Base-by-base conservation (phyloP, 53 echinoderm and acorn worm species). In the Echinometra lucunter region DNA sequence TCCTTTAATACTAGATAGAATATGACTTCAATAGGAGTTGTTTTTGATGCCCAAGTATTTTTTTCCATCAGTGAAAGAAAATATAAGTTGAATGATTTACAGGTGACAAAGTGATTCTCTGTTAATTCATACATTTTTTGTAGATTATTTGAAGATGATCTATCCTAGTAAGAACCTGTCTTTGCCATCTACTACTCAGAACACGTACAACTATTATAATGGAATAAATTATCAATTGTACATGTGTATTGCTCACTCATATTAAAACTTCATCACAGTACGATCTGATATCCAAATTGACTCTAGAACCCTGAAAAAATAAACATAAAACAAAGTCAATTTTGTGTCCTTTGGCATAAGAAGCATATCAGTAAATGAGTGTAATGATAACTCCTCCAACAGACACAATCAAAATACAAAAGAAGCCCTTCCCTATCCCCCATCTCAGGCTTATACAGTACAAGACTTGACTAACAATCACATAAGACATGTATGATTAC, bases 261-360 rank as follows among this genome's bases (percentile, higher is more conserved):
- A 85, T 85, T 85, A 28, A 15, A 47, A 16, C 8, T 85, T 85
- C 47, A 49, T 44, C 40, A 47, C 3, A 49, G 85, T 23, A 13
- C 11, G 13, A 47, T 49, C 12, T 85, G 49, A 45, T 47, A 85
- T 49, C 85, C 85, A 85, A 85, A 47, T 47, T 49, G 85, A 49
- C 47, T 47, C 85, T 28, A 49, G 45, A 85, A 85, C 85, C 85
- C 85, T 85, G 85, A 85, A 47, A 85, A 42, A 12, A 78, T 0
- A 82, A 82, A 49, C 27, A 78, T 42, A 85, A 85, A 81, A 85
- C 28, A 49, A 85, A 85, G 49, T 85, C 47, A 85, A 49, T n/a
- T 28, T 49, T 85, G 45, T 85, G 85, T 85, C 49, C 85, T 85
- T 85, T 85, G 85, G 85, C 85, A 85, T 85, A 85, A 81, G 85